Evolutionary conservation across 2,113 vertebrate genomes (phyloP).

Genomic region (Macquaria australasica): DNA sequence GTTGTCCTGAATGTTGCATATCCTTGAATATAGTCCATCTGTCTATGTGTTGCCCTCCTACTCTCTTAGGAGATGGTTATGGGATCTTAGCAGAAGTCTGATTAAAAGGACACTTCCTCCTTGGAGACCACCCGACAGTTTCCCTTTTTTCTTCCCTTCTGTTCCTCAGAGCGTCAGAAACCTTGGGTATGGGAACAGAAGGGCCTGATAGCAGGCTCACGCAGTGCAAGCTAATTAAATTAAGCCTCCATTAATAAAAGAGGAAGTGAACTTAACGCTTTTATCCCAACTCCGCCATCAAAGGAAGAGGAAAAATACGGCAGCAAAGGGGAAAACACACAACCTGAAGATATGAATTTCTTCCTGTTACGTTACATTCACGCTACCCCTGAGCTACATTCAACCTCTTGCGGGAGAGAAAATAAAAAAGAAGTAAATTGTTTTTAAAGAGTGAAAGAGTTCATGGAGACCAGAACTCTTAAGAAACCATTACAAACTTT

Average conservation of each 20-base stretch:
- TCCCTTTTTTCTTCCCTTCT: slow-evolving; percentile 66
- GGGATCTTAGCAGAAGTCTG: slow-evolving; percentile 82
- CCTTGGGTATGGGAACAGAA: slow-evolving; percentile 79
- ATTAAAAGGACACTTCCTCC: slow-evolving; percentile 87
- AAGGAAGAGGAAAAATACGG: slow-evolving; percentile 75
- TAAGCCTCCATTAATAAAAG: slow-evolving; percentile 85
- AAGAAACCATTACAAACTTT: slow-evolving; percentile 54
- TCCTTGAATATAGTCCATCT: slow-evolving; percentile 68
- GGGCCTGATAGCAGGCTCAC: slow-evolving; percentile 75
- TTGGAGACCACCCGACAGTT: slow-evolving; percentile 80
- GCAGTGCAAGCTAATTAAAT: slow-evolving; percentile 86
- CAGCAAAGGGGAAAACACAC: slow-evolving; percentile 72
- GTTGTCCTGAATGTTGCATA: slow-evolving; percentile 36
- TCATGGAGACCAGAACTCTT: slow-evolving; percentile 40
- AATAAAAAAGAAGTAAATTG: slow-evolving; percentile 34
- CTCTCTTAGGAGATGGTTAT: slow-evolving; percentile 81
- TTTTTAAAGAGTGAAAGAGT: slow-evolving; percentile 55
- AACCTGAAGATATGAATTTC: slow-evolving; percentile 82
- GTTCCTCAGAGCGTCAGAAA: slow-evolving; percentile 82
- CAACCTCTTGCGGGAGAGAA: slow-evolving; percentile 42
- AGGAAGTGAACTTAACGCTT: slow-evolving; percentile 82
- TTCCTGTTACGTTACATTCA: slow-evolving; percentile 73
- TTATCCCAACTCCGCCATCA: slow-evolving; percentile 84
- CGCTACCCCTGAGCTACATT: slow-evolving; percentile 60
- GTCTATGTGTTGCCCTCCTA: slow-evolving; percentile 57